A percentile compares a stretch with the other conserved stretches of the same genome.
Evolutionary conservation across 2,113 vertebrate genomes (phyloP).

Genomic region (Prolemur simus): DNA sequence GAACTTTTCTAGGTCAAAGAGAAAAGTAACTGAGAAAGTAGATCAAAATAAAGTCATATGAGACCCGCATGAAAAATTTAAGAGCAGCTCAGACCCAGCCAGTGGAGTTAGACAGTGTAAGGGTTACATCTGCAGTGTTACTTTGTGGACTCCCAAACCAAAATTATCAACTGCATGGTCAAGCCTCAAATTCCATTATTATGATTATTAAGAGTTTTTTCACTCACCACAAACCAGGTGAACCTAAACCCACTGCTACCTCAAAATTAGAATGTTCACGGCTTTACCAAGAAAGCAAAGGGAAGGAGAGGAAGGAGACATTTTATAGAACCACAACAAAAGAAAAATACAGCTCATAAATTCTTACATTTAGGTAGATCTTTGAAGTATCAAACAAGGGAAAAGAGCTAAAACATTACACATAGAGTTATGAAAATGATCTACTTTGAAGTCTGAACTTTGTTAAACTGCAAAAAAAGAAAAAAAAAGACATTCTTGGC

Average conservation of each 20-base stretch:
- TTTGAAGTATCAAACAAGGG: not conserved
- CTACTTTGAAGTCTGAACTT: not conserved
- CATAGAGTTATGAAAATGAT: not conserved
- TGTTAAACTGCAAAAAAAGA: not conserved
- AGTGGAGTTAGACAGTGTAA: rapidly evolving
- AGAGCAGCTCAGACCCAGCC: not conserved
- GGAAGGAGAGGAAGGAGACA: not conserved
- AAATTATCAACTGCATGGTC: not conserved
- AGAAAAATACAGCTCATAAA: not conserved
- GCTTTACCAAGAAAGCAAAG: not conserved
- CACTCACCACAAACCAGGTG: not conserved
- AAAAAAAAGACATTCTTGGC: not conserved
- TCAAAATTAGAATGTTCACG: not conserved
- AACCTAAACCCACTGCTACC: not conserved
- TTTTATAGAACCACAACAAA: not conserved
- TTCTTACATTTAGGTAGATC: not conserved
- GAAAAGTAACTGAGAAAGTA: not conserved
- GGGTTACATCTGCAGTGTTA: too few relatives aligned
- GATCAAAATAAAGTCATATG: not conserved
- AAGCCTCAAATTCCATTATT: not conserved
- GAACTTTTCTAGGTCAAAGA: not conserved
- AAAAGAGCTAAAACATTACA: not conserved
- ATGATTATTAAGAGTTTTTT: not conserved
- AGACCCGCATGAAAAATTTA: not conserved
- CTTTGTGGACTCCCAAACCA: not conserved